Conservation (phyloP, 2,113 vertebrate species). For the Thunnus maccoyii region DNA sequence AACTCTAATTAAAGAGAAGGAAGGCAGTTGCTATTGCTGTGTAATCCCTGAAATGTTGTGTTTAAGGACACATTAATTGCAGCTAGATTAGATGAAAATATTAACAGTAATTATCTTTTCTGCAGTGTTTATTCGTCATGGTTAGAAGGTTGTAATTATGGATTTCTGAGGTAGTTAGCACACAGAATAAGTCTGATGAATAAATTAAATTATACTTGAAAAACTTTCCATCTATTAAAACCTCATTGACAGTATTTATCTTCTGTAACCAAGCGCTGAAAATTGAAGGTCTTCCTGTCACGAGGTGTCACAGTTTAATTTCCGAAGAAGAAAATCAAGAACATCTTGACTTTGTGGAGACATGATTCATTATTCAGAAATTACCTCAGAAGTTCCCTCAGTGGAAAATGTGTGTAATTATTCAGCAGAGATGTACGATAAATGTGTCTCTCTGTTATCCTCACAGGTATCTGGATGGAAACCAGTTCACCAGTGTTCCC, state of each 20-base stretch:
- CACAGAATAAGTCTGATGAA: too few species aligned
- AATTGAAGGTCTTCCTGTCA: too few species aligned
- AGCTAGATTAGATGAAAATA: neutral
- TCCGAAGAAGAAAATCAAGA: neutral
- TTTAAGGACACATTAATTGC: too few species aligned
- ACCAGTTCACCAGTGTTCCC: conserved; percentile 93
- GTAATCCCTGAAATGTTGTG: too few species aligned
- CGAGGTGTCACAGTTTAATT: too few species aligned
- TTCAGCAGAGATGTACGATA: neutral
- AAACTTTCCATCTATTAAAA: too few species aligned
- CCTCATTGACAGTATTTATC: too few species aligned
- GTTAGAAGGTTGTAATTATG: neutral
- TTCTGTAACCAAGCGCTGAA: too few species aligned
- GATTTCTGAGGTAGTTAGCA: too few species aligned
- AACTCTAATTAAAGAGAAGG: too few species aligned
- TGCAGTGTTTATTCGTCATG: neutral
- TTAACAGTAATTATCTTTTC: neutral
- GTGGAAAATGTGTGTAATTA: neutral
- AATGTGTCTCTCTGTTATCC: neutral
- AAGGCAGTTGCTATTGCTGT: too few species aligned
- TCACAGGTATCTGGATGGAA: conserved; percentile 96
- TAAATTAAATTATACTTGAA: too few species aligned
- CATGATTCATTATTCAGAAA: neutral
- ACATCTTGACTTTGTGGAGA: neutral
- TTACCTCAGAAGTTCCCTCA: neutral